Conservation (phyloP, 2,113 vertebrate genomes). For the Neolamprologus hecqui region DNA sequence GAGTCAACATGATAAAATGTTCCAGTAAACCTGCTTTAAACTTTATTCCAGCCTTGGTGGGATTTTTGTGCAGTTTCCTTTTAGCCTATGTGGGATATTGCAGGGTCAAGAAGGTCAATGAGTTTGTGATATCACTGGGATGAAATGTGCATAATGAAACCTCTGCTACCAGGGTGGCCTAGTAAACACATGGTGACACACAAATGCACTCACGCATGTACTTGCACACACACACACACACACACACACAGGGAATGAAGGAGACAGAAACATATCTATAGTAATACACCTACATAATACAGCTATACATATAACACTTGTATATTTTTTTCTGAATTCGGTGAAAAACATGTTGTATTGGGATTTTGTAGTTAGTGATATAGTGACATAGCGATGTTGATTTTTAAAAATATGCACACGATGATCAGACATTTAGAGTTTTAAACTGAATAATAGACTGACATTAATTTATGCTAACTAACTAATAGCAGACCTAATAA, state of each 20-base stretch:
- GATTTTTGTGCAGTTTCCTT: not conserved
- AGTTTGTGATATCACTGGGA: constrained; percentile 38
- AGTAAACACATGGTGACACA: not conserved
- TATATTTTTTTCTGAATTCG: not conserved
- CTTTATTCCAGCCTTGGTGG: not conserved
- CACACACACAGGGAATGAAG: not conserved
- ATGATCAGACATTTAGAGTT: not conserved
- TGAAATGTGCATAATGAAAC: constrained; percentile 45
- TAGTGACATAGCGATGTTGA: not conserved
- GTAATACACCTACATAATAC: not conserved
- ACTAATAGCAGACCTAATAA: not conserved
- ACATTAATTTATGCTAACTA: not conserved
- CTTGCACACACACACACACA: not conserved
- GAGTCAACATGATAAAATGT: not conserved
- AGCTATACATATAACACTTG: not conserved
- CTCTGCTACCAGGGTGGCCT: not conserved
- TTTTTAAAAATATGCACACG: not conserved
- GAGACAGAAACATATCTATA: not conserved
- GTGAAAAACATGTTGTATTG: not conserved
- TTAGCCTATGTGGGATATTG: constrained; percentile 13
- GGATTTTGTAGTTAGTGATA: not conserved
- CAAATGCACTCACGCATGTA: not conserved
- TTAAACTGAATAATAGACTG: not conserved
- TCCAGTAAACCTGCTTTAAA: not conserved
- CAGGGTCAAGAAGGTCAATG: constrained; percentile 36